Evolutionary conservation across 2,113 vertebrate species (phyloP), one percentile per base, ranked within the genome.

Genomic region (Semicossyphus pulcher): DNA sequence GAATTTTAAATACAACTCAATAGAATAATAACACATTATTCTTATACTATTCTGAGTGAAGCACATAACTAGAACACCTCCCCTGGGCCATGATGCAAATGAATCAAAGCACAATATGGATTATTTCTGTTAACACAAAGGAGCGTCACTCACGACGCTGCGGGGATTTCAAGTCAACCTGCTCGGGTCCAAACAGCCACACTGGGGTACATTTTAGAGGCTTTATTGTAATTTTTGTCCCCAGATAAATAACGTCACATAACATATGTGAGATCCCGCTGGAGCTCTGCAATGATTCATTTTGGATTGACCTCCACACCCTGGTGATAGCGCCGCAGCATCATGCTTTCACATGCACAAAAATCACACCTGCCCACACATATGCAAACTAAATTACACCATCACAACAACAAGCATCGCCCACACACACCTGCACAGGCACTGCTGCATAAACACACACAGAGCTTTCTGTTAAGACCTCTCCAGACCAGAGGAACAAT

Each of bases 301-400:
- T 14, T 9, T 7, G 28, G 29, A 70, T 18, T 72, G 81, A 83
- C 83, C 81, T 84, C 78, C 26, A 57, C 66, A 56, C 29, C 72
- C 59, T 39, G 42, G 62, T 42, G 58, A 54, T 58, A 72, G 18
- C 59, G 48, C 69, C 32, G 72, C 57, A 31, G 53, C 7, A 52
- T 47, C 36, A 56, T 31, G 23, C n/a, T 62, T 48, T 69, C 79
- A 61, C 67, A 63, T 48, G 67, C 72, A 78, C 25, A 63, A 29
- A 36, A 76, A 72, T 84, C 82, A 76, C 90, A 88, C 88, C 80
- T 86, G 74, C 87, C 83, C 87, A 89, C 88, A 82, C 84, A 75
- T 42, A 83, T 71, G 84, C 86, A 90, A 78, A 78, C 54, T 56
- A 76, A 86, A 84, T 81, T 62, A 36, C 76, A 80, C 26, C 2